Base-by-base conservation (phyloP, 2,797 vertebrate genomes). In the Dromococcyx pavoninus region DNA sequence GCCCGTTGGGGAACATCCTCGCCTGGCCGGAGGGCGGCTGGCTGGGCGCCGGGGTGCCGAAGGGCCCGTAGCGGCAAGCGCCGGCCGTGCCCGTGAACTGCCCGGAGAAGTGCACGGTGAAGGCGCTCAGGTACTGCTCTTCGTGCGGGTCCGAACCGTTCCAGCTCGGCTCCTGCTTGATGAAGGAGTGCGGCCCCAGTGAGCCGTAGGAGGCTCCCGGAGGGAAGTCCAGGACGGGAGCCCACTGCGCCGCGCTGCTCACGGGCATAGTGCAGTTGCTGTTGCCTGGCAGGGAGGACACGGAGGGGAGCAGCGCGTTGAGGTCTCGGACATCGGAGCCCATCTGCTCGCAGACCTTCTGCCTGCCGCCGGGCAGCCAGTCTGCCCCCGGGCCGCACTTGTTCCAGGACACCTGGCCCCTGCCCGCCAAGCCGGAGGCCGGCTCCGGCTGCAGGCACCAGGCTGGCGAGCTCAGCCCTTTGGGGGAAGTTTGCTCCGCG, bases 141-240 rank as follows among this genome's bases (percentile, higher is more conserved):
- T 99, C 99, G 56, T 98, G 98, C 5, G 98, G 97, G 87, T 99
- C 99, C 3, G 98, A 51, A 70, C 98, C 93, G 80, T 98, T 98
- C 99, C 99, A 99, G 95, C 98, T 98, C 14, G 99, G 99, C 97
- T 99, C 99, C 97, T 99, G 99, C 96, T 99, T 99, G 98, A 99
- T 99, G 97, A 99, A 99, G 67, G 99, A 99, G 97, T 99, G 99
- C 46, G 99, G 98, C 58, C 98, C 98, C 94, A 99, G 97, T 22
- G 99, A 98, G 96, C 98, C 97, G 78, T 99, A 99, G 25, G 98
- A 98, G 76, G 99, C 98, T 37, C 98, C 97, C 12, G 99, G 98
- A 57, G 99, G 98, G 61, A 98, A 98, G 97, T 98, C 98, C 95
- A 98, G 95, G 84, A 98, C 97, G 2, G 99, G 99, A 17, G 98